phyloP scores from a whole-genome alignment of 2,797 vertebrate species.

The Melanotaenia boesemani region DNA sequence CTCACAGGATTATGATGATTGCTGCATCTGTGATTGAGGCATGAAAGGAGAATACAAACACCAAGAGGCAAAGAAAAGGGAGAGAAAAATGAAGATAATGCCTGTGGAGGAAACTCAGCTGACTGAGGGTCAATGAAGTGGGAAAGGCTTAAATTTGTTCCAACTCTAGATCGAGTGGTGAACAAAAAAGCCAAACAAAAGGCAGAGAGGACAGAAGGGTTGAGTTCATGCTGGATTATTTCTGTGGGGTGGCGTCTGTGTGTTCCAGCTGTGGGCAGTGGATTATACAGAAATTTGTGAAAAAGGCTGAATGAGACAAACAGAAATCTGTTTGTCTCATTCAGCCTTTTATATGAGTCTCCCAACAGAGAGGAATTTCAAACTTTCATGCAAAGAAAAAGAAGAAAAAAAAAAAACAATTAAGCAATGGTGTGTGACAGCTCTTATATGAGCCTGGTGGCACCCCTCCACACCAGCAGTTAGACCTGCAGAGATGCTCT shows the following conservation, averaged over 20 bases:
- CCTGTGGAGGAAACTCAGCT: constrained; percentile 15
- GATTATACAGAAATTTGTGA: constrained; percentile 72
- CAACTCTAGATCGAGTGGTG: constrained; percentile 9
- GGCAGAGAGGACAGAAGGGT: constrained; percentile 39
- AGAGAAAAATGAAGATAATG: constrained; percentile 26
- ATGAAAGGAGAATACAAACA: constrained; percentile 39
- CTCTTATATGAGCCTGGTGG: constrained; percentile 7
- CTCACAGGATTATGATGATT: constrained; percentile 78
- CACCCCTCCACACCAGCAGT: constrained; percentile 5
- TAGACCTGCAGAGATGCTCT: constrained; percentile 21
- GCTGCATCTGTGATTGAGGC: constrained; percentile 61
- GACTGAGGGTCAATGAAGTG: constrained; percentile 6
- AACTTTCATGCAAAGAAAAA: constrained; percentile 20
- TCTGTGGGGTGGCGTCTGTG: constrained; percentile 59
- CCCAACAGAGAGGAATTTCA: constrained; percentile 15
- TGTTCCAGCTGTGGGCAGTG: constrained; percentile 74
- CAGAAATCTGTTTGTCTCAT: constrained; percentile 43
- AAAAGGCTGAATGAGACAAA: background rate
- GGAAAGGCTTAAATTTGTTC: background rate
- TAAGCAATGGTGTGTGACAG: constrained; percentile 7
- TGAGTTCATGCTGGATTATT: constrained; percentile 74
- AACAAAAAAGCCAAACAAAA: constrained; percentile 36
- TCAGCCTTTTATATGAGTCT: constrained; percentile 43
- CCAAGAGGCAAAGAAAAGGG: background rate
- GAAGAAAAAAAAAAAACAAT: constrained; percentile 9